These are phyloP conservation scores for Entomyzon cyanotis DNA, from an alignment of 2,113 vertebrate genomes.

Conservation along the genomic window DNA sequence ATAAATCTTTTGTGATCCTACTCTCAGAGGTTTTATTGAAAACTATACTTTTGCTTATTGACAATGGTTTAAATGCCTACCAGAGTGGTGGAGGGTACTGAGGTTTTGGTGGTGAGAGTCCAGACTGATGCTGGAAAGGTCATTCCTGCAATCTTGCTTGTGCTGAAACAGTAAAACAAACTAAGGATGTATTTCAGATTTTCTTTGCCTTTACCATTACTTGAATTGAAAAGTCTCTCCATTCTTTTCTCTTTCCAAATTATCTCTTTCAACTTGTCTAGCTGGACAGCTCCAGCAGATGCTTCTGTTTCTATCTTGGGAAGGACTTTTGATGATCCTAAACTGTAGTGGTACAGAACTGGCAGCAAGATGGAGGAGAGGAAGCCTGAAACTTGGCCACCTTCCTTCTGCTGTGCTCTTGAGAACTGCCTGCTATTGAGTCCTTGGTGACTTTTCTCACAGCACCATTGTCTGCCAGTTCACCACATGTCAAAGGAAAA, in stretches of 20 bases:
- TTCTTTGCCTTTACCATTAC: neutral
- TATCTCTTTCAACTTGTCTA: neutral
- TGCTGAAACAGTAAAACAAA: neutral
- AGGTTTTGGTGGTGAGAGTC: neutral
- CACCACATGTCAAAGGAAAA: neutral
- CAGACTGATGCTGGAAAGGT: neutral
- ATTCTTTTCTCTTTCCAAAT: neutral
- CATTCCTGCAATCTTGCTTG: neutral
- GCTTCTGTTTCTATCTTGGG: neutral
- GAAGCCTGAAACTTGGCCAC: neutral
- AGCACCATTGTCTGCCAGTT: neutral
- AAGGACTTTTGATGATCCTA: neutral
- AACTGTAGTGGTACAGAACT: neutral
- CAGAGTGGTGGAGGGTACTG: neutral
- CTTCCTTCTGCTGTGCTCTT: neutral
- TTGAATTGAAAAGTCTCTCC: neutral
- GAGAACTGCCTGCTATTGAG: neutral
- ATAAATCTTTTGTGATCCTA: neutral
- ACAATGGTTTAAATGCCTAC: neutral
- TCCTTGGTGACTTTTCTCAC: neutral
- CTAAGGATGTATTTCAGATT: neutral
- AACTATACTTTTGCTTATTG: neutral
- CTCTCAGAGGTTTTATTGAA: neutral
- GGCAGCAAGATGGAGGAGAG: neutral
- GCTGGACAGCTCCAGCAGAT: neutral